Evolutionary conservation across 2,113 vertebrate genomes (phyloP).

Genomic region (Hydrochoerus hydrochaeris): DNA sequence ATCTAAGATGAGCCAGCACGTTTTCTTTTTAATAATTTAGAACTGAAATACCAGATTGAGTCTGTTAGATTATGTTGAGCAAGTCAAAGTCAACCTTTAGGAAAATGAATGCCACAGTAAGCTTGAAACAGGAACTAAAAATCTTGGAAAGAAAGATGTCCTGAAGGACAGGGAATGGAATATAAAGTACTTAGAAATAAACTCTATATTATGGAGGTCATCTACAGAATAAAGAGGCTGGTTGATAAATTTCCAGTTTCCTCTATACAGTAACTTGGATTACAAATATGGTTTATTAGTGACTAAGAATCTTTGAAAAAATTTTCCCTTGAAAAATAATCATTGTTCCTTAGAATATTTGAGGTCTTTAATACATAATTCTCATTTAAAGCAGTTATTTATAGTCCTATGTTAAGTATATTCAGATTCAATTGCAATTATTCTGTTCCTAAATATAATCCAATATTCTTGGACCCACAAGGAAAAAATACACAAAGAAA

Average conservation of each 20-base stretch:
- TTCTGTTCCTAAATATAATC: conserved; percentile 63
- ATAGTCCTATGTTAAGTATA: conserved; percentile 68
- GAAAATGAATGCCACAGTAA: conserved; percentile 1
- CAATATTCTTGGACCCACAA: conserved; percentile 40
- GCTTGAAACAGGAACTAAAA: not conserved
- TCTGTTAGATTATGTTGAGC: not conserved
- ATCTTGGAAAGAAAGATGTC: not conserved
- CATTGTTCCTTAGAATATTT: conserved; percentile 26
- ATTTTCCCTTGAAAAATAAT: conserved; percentile 44
- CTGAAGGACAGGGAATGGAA: not conserved
- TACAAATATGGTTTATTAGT: conserved; percentile 47
- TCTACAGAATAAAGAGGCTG: not conserved
- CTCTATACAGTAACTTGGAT: conserved; percentile 20
- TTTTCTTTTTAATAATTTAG: conserved; percentile 21
- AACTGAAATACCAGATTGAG: conserved; percentile 7
- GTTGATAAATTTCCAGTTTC: conserved; percentile 11
- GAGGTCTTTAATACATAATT: conserved; percentile 50
- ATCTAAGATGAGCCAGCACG: not conserved
- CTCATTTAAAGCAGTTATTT: conserved; percentile 64
- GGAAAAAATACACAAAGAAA: conserved; percentile 51
- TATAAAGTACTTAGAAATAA: not conserved
- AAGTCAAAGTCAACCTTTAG: not conserved
- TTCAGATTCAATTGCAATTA: conserved; percentile 72
- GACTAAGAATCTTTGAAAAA: conserved; percentile 40
- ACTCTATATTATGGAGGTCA: not conserved